Percentiles rank a stretch among this genome's conserved stretches.
Evolutionary conservation across 2,797 vertebrate genomes (phyloP).

Genomic region (Gephyroberyx darwinii): DNA sequence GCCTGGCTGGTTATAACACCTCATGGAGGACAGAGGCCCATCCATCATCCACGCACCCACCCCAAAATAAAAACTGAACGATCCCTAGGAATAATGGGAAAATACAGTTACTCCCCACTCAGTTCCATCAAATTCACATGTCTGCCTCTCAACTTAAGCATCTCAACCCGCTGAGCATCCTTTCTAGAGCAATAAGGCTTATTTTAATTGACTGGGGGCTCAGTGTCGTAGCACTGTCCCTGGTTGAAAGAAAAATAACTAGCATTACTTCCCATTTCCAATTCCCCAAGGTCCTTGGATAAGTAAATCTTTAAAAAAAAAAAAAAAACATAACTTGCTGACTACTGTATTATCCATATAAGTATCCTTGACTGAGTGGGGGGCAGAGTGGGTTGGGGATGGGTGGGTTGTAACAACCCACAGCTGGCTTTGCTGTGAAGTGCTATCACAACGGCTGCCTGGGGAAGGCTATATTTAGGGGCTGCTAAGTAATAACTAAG

Average conservation of each 20-base stretch:
- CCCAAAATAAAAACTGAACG: conserved; percentile 18
- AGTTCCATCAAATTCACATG: conserved; percentile 55
- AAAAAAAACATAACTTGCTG: conserved; percentile 42
- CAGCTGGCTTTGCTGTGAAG: conserved; percentile 74
- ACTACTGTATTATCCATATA: conserved; percentile 71
- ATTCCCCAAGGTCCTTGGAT: conserved; percentile 46
- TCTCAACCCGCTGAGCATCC: conserved; percentile 38
- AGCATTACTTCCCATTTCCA: conserved; percentile 53
- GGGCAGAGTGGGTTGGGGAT: conserved; percentile 54
- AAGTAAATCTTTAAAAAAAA: conserved; percentile 57
- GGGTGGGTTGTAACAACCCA: conserved; percentile 66
- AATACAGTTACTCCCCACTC: conserved; percentile 53
- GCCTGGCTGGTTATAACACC: neutral
- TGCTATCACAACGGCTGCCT: conserved; percentile 64
- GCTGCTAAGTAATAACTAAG: conserved; percentile 82
- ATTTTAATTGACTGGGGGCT: conserved; percentile 67
- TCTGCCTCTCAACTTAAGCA: conserved; percentile 52
- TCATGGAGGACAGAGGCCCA: neutral
- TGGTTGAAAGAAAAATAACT: conserved; percentile 62
- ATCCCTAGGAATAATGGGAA: conserved; percentile 63
- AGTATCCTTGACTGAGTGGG: conserved; percentile 64
- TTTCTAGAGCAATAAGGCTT: conserved; percentile 49
- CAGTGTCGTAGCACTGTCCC: conserved; percentile 49
- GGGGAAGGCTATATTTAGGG: conserved; percentile 81
- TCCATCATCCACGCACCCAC: conserved; percentile 40